Percentiles rank a stretch among this genome's conserved stretches.
Conservation (phyloP, 2,888 invertebrate species). For the Mellilla xanthometata region DNA sequence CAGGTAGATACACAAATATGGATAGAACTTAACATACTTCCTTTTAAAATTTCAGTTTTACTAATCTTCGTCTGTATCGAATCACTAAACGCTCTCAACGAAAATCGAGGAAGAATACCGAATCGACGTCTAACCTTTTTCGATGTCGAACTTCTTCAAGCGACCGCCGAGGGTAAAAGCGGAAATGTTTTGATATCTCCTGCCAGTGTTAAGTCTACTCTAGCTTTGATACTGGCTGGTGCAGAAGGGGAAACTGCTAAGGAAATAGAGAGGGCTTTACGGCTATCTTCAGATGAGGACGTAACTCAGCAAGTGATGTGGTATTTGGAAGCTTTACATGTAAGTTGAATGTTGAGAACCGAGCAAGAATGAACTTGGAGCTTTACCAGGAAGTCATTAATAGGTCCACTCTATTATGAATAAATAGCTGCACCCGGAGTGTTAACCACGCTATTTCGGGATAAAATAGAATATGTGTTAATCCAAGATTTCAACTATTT, state of each 20-base stretch:
- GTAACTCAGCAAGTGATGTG: slow-evolving; percentile 57
- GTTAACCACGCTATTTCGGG: no score
- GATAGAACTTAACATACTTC: no score
- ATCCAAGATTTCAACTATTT: no score
- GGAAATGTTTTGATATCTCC: slow-evolving; percentile 87
- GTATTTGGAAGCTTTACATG: slow-evolving; percentile 55
- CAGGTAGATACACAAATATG: no score
- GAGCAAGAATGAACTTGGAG: no score
- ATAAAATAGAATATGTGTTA: no score
- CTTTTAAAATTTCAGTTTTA: slow-evolving; percentile 41
- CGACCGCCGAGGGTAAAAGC: slow-evolving; percentile 53
- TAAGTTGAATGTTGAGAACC: slow-evolving; percentile 32
- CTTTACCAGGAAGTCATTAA: no score
- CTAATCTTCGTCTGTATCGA: slow-evolving; percentile 41
- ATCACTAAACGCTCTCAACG: slow-evolving; percentile 38
- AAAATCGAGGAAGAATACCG: slow-evolving; percentile 25
- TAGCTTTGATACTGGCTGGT: slow-evolving; percentile 85
- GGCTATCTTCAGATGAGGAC: slow-evolving; percentile 69
- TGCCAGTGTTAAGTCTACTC: slow-evolving; percentile 84
- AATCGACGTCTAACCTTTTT: slow-evolving; percentile 76
- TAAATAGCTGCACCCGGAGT: no score
- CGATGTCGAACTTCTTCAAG: slow-evolving; percentile 79
- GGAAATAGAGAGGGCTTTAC: slow-evolving; percentile 81
- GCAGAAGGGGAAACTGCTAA: slow-evolving; percentile 79
- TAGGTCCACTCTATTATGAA: no score